A percentile compares a stretch with the other conserved stretches of the same genome.
phyloP scores from a whole-genome alignment of 1,140 invertebrate genomes.

The Helicoverpa zea region DNA sequence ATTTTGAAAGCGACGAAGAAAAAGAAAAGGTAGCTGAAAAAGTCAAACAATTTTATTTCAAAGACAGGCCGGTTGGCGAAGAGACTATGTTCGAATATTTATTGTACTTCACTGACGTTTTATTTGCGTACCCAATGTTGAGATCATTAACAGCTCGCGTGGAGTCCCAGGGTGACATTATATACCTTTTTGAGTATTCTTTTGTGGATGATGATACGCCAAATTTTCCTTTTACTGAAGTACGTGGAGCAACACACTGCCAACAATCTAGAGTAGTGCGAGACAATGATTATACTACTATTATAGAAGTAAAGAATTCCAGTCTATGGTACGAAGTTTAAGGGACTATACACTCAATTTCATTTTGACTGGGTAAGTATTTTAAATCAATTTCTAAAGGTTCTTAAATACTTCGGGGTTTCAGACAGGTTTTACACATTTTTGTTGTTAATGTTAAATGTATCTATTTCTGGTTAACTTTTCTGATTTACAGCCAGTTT shows the following conservation, averaged over 20 bases:
- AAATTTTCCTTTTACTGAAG: conserved; percentile 58
- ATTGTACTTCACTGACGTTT: conserved; percentile 68
- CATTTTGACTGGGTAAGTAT: conserved; percentile 57
- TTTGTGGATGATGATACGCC: conserved; percentile 59
- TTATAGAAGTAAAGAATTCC: conserved; percentile 33
- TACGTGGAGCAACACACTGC: conserved; percentile 64
- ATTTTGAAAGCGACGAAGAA: conserved; percentile 60
- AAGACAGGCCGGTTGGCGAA: conserved; percentile 53
- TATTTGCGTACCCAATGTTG: conserved; percentile 65
- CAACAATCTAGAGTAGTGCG: conserved; percentile 57
- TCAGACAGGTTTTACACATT: no score
- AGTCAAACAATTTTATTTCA: conserved; percentile 67
- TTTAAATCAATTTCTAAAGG: no score
- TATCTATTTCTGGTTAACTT: no score
- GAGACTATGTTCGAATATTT: conserved; percentile 64
- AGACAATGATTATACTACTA: conserved; percentile 50
- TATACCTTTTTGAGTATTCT: conserved; percentile 72
- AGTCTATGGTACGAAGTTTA: conserved; percentile 46
- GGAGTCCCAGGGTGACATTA: conserved; percentile 60
- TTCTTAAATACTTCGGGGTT: no score
- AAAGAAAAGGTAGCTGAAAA: conserved; percentile 54
- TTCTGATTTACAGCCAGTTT: no score
- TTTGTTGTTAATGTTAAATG: no score
- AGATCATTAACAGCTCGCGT: conserved; percentile 60
- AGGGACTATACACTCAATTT: conserved; percentile 57